These are phyloP conservation scores for Amphiprion ocellaris DNA, from an alignment of 2,113 vertebrate species.

Conservation along the genomic window DNA sequence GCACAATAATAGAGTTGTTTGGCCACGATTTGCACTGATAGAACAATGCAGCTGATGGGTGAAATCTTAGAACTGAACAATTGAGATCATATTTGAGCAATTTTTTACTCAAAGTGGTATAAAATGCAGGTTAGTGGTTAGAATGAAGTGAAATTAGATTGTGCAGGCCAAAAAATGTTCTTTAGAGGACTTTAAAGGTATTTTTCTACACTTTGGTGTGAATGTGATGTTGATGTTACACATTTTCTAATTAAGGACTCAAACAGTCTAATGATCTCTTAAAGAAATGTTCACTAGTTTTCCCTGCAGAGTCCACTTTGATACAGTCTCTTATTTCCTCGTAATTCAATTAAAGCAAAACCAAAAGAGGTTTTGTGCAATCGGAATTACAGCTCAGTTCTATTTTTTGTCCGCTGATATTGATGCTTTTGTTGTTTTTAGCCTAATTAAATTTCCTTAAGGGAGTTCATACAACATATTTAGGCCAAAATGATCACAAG, in stretches of 20 bases:
- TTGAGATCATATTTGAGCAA: constrained; percentile 35
- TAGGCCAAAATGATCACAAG: constrained; percentile 4
- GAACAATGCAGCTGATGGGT: constrained; percentile 40
- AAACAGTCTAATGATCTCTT: constrained; percentile 42
- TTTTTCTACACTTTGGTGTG: background rate
- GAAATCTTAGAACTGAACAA: constrained; percentile 37
- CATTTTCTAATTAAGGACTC: constrained; percentile 49
- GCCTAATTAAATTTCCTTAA: constrained; percentile 25
- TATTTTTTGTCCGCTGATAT: constrained; percentile 15
- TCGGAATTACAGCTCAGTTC: constrained; percentile 38
- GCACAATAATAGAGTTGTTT: constrained; percentile 47
- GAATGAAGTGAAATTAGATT: constrained; percentile 20
- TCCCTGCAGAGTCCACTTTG: constrained; percentile 20
- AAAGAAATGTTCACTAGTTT: constrained; percentile 16
- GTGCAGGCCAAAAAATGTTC: background rate
- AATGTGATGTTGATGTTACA: constrained; percentile 29
- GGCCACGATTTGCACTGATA: constrained; percentile 43
- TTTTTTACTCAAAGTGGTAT: constrained; percentile 45
- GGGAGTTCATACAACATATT: constrained; percentile 14
- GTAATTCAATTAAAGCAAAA: constrained; percentile 49
- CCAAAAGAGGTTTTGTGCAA: constrained; percentile 26
- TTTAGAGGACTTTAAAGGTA: background rate
- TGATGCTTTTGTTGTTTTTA: constrained; percentile 41
- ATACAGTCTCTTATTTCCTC: constrained; percentile 32
- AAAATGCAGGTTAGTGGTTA: constrained; percentile 1